Evolutionary conservation across 2,888 invertebrate genomes (phyloP), one percentile per base, ranked within the genome.

Genomic region (Andrena trimmerana): DNA sequence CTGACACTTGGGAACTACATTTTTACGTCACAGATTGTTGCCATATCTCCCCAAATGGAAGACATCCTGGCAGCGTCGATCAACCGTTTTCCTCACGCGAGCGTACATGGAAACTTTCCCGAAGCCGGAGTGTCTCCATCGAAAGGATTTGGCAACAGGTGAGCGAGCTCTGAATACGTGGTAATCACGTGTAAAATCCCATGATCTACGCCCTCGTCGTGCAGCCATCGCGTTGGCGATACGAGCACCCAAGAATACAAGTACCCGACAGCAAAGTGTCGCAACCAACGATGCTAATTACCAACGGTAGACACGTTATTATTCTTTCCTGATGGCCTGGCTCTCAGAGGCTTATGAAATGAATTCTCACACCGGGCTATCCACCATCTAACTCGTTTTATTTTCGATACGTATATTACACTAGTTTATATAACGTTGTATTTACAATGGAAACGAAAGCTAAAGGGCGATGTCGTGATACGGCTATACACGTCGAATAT

Each of bases 271-370:
- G 70, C 60, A 36, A 75, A 77, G 73, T 92, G 91, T 91, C 88
- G 92, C 90, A 92, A 86, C 84, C 78, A 67, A 80, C 88, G 88
- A 91, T 92, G 91, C 90, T 93, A 93, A 93, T 93, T 93, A 92
- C 90, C 88, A 80, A 85, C 90, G 81, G 88, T 83, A 90, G 87
- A 82, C 86, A 87, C 84, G 83, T 91, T 90, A 90, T 90, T 92
- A 90, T 91, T 91, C 89, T 81, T 85, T 87, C 84, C 77, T 71
- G 78, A 76, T 68, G 73, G 54, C 73, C 81, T 59, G 70, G 79
- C 89, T 90, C 89, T 88, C 87, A 86, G 81, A 87, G 88, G 73
- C 88, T 93, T 93, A 90, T 89, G 92, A 93, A 94, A 93, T 93
- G 79, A 92, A 91, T 93, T 94, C 93, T 92, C 93, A 93, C 93